Conservation (phyloP, 2,888 invertebrate species). For the Furcula furcula region DNA sequence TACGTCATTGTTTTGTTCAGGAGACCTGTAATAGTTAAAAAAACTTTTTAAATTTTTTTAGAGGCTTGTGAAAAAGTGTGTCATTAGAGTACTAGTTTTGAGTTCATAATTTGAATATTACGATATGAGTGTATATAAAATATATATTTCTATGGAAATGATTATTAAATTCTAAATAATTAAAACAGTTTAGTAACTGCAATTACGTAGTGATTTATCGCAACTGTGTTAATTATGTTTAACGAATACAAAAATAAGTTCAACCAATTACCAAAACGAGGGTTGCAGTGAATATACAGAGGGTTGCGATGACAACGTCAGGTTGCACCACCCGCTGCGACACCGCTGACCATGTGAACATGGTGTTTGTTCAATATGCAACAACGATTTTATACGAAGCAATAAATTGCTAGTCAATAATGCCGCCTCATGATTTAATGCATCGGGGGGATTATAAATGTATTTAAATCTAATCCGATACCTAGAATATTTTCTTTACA, state of each 20-base stretch:
- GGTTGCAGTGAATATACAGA: conserved; percentile 20
- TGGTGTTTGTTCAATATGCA: conserved; percentile 50
- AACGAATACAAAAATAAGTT: conserved; percentile 19
- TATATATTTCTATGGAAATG: too few species aligned
- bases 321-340: conserved; percentile 36
- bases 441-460: conserved; percentile 36
- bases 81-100: too few species aligned
- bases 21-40: too few species aligned
- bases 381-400: conserved; percentile 40
- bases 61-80: too few species aligned
- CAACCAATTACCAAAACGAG: conserved; percentile 28
- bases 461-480: conserved; percentile 41
- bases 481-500: conserved; percentile 13
- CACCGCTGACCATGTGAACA: conserved; percentile 19
- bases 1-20: too few species aligned
- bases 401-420: conserved; percentile 46
- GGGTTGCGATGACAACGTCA: conserved; percentile 42
- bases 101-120: too few species aligned
- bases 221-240: conserved; percentile 23
- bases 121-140: too few species aligned
- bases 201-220: conserved; percentile 25
- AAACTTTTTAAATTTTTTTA: too few species aligned
- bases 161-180: too few species aligned
- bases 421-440: conserved; percentile 41
- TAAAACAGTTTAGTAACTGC: conserved; percentile 19